phyloP scores from a whole-genome alignment of 2,888 invertebrate genomes.

The Temnothorax unifasciatus region DNA sequence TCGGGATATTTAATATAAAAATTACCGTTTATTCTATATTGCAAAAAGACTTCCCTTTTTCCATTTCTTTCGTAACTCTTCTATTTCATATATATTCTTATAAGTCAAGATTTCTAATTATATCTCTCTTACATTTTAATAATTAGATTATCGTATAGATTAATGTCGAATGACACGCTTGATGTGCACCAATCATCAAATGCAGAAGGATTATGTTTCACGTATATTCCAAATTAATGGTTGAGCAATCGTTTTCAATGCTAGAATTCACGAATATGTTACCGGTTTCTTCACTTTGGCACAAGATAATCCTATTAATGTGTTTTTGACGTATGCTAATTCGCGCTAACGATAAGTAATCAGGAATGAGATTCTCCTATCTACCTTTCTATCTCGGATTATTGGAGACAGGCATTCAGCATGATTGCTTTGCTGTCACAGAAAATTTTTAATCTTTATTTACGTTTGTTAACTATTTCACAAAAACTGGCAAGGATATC shows the following conservation, averaged over 20 bases:
- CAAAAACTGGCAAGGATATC: neutral
- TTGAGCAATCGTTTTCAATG: neutral
- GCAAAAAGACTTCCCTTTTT: neutral
- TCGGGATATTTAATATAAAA: neutral
- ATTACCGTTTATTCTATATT: neutral
- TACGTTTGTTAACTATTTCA: slow-evolving; percentile 6
- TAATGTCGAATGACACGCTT: neutral
- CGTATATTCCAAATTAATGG: neutral
- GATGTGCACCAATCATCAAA: neutral
- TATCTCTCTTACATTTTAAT: slow-evolving; percentile 3
- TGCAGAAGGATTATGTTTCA: neutral
- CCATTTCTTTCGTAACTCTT: neutral
- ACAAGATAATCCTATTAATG: slow-evolving; percentile 3
- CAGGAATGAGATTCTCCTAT: neutral
- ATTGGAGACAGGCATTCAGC: neutral
- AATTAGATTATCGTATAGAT: neutral
- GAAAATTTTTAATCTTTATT: slow-evolving; percentile 24
- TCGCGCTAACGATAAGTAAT: slow-evolving; percentile 3
- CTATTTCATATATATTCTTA: neutral
- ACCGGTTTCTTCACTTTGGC: slow-evolving; percentile 6
- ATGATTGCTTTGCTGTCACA: slow-evolving; percentile 11
- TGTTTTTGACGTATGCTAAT: slow-evolving; percentile 40
- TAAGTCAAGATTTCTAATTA: slow-evolving; percentile 3
- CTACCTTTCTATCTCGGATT: slow-evolving; percentile 6
- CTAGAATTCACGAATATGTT: neutral